Percentiles rank a stretch among this genome's conserved stretches.
Conservation (phyloP, 2,113 vertebrate genomes). For the Plestiodon gilberti region DNA sequence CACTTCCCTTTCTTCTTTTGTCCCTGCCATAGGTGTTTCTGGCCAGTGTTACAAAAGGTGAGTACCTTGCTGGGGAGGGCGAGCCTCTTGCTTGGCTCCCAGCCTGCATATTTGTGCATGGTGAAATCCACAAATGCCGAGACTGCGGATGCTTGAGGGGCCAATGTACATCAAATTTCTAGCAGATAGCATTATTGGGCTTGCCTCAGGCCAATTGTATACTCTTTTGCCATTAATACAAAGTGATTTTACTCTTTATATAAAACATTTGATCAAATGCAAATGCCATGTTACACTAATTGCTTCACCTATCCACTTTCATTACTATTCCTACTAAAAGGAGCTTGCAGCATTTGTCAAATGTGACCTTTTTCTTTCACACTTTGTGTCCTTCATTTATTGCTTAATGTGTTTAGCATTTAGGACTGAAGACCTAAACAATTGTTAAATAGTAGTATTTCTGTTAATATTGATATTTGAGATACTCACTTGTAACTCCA, state of each 20-base stretch:
- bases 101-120: no score
- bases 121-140: no score
- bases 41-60: no score
- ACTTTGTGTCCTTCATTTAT: not conserved
- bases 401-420: not conserved
- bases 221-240: constrained; percentile 1
- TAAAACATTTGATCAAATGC: not conserved
- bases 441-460: not conserved
- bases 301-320: not conserved
- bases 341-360: not conserved
- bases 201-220: constrained; percentile 41
- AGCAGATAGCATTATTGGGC: constrained; percentile 49
- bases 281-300: not conserved
- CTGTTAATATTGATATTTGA: not conserved
- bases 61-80: no score
- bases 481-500: not conserved
- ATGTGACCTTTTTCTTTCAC: not conserved
- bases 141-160: no score
- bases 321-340: not conserved
- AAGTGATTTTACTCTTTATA: not conserved
- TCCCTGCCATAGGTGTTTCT: no score
- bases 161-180: no score
- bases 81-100: no score
- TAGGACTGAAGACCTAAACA: not conserved
- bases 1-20: no score